These are phyloP conservation scores for Nebria salina DNA, from an alignment of 2,888 invertebrate species.

Conservation along the genomic window DNA sequence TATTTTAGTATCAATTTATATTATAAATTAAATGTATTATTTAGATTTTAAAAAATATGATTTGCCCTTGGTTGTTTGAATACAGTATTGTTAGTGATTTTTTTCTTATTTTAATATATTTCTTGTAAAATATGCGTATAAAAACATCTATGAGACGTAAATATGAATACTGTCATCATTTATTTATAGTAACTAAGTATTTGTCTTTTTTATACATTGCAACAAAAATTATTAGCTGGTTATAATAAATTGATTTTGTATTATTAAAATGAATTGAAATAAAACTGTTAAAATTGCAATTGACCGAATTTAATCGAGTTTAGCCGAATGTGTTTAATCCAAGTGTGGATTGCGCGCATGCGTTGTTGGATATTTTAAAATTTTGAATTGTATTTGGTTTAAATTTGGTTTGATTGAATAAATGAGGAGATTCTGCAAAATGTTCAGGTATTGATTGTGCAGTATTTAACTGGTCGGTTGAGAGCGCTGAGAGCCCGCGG, in stretches of 20 bases:
- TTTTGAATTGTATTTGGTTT: no score
- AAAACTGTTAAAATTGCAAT: no score
- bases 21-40: no score
- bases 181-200: slow-evolving; percentile 7
- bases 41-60: neutral
- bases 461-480: slow-evolving; percentile 32
- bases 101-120: neutral
- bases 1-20: no score
- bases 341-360: no score
- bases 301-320: no score
- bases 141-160: slow-evolving; percentile 20
- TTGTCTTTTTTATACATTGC: neutral
- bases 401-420: no score
- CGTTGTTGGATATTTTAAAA: no score
- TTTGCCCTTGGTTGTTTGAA: neutral
- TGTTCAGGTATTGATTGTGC: neutral
- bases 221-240: neutral
- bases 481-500: slow-evolving; percentile 31
- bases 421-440: no score
- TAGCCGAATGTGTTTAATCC: no score
- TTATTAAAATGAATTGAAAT: no score
- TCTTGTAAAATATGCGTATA: slow-evolving; percentile 23
- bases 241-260: no score
- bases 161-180: slow-evolving; percentile 21
- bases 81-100: neutral